Conservation (phyloP, 2,113 vertebrate genomes). For the Saguinus imperator region DNA sequence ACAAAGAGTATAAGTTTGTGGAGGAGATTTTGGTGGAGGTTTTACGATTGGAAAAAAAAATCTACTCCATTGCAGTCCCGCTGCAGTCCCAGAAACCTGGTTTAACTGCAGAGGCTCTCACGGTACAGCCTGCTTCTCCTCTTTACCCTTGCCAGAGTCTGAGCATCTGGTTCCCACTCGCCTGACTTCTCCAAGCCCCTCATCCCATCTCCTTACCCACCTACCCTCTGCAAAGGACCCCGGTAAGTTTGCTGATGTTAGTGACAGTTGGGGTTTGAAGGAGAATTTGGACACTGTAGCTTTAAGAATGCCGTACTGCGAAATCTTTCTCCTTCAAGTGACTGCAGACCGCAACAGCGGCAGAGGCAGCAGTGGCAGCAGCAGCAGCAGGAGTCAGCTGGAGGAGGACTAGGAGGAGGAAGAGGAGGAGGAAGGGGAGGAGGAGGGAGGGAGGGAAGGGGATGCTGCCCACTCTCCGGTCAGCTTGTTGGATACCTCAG, state of each 20-base stretch:
- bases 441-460: conserved; percentile 12
- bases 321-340: conserved; percentile 84
- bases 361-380: conserved; percentile 53
- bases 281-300: conserved; percentile 80
- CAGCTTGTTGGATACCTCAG: neutral
- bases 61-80: conserved; percentile 82
- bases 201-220: neutral
- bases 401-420: neutral
- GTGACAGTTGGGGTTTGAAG: conserved; percentile 22
- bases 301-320: conserved; percentile 86
- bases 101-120: conserved; percentile 77
- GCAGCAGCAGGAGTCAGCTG: conserved; percentile 3
- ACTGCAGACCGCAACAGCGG: conserved; percentile 83
- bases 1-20: conserved; percentile 41
- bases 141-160: conserved; percentile 8
- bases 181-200: neutral
- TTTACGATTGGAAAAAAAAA: neutral
- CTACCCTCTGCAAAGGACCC: conserved; percentile 34
- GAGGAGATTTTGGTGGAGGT: neutral
- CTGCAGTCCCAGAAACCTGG: conserved; percentile 82
- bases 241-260: neutral
- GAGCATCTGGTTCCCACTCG: neutral
- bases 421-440: neutral
- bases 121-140: neutral
- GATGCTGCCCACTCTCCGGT: neutral